Conservation (phyloP, 1,140 invertebrate species). For the Pogonomyrmex californicus region DNA sequence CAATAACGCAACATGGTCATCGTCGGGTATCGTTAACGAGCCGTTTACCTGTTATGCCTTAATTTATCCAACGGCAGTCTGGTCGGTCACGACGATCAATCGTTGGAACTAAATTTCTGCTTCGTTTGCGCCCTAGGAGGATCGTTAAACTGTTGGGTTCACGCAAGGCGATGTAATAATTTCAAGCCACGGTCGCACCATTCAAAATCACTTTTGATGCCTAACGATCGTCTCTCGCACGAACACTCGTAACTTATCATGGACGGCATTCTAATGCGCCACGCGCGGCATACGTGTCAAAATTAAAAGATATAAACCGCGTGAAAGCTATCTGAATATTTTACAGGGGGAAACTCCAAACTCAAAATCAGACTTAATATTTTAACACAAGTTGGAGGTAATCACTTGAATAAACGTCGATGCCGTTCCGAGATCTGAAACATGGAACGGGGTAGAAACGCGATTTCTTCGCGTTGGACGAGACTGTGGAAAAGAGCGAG, state of each 20-base stretch:
- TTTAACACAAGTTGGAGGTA: background rate
- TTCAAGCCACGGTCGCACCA: constrained; percentile 16
- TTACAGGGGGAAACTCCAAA: background rate
- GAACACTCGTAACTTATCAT: constrained; percentile 17
- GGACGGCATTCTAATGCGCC: background rate
- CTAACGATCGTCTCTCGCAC: constrained; percentile 24
- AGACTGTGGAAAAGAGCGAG: background rate
- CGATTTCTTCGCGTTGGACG: background rate
- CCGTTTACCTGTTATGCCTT: constrained; percentile 69
- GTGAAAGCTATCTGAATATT: background rate
- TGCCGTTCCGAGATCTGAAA: background rate
- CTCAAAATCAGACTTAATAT: background rate
- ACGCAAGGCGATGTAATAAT: constrained; percentile 43
- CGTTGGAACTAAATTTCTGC: constrained; percentile 67
- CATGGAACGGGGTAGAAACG: background rate
- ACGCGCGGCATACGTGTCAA: background rate
- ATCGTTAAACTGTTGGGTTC: constrained; percentile 66
- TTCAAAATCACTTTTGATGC: constrained; percentile 31
- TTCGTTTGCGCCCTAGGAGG: constrained; percentile 58
- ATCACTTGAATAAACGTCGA: background rate
- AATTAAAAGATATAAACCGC: background rate
- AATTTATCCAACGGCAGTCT: constrained; percentile 65
- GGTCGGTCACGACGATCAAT: constrained; percentile 64
- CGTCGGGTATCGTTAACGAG: constrained; percentile 61
- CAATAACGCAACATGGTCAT: constrained; percentile 42